Base-by-base conservation (phyloP, 2,113 vertebrate genomes). In the Microcebus jonahi region DNA sequence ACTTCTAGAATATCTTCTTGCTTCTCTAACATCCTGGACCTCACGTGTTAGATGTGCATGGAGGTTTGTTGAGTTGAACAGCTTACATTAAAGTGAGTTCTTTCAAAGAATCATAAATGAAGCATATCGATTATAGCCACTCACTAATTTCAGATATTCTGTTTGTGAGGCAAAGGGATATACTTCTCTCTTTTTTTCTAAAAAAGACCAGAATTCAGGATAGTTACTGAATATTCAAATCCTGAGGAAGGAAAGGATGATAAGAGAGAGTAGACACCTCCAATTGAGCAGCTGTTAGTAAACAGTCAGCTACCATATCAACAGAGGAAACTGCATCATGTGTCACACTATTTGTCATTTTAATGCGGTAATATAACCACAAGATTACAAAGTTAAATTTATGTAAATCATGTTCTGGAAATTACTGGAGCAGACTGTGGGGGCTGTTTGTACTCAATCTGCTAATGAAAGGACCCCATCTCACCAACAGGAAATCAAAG, bases 351-450 rank as follows among this genome's bases (percentile, higher is more conserved):
- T 98, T 98, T 97, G 98, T 98, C 98, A 98, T 98, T 98, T 98
- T 97, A 93, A 94, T 95, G 95, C 57, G 95, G 94, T 98, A 95
- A 95, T 97, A 98, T 92, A 97, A 97, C 70, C 53, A 95, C 77
- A 90, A 97, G 90, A 98, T 98, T 98, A 98, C 97, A 97, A 98
- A 98, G 96, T 98, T 98, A 98, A 98, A 98, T 98, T 98, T 98
- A 98, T 99, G 98, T 98, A 98, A 98, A 98, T 98, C 90, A 12
- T 97, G 97, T 98, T 98, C 98, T 97, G 89, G 97, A 98, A 98
- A 98, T 98, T 97, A 92, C 91, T 97, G 97, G 86, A 97, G 93
- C 96, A 98, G 97, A 98, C 97, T 95, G 90, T 93, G 96, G 97
- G 91, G 96, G 97, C 94, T 98, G 98, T 97, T 97, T 98, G 95